These are phyloP conservation scores for Pterocles gutturalis DNA, from an alignment of 2,113 vertebrate genomes.

Conservation along the genomic window DNA sequence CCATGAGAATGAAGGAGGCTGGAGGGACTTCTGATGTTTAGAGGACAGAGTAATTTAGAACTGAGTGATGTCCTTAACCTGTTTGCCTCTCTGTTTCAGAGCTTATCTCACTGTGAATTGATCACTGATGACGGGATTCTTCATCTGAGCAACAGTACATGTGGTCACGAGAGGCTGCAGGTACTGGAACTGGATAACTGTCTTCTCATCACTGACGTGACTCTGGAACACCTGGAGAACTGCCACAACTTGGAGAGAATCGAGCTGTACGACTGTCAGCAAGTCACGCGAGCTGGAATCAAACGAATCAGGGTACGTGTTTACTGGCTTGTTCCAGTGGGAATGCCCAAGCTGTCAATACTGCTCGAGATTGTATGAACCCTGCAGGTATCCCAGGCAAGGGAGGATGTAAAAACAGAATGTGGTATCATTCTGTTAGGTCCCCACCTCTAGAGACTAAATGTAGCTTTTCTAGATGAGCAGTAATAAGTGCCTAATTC, in stretches of 20 bases:
- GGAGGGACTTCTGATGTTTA: background rate
- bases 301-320: constrained; percentile 89
- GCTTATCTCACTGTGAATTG: constrained; percentile 92
- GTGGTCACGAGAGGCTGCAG: constrained; percentile 88
- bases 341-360: background rate
- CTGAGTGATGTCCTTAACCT: background rate
- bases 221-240: constrained; percentile 90
- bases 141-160: constrained; percentile 89
- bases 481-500: background rate
- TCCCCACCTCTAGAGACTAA: background rate
- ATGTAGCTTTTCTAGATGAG: accelerated
- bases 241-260: constrained; percentile 91
- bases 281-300: constrained; percentile 91
- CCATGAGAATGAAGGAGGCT: background rate
- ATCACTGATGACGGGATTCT: constrained; percentile 93
- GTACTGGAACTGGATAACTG: constrained; percentile 93
- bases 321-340: accelerated
- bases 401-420: background rate
- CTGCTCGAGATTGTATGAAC: background rate
- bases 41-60: background rate
- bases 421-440: background rate
- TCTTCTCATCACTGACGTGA: constrained; percentile 89
- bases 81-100: constrained; percentile 70
- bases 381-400: background rate
- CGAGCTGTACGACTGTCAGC: constrained; percentile 93